Evolutionary conservation across 2,888 invertebrate genomes (phyloP).

Genomic region (Sarcophaga caerulescens): DNA sequence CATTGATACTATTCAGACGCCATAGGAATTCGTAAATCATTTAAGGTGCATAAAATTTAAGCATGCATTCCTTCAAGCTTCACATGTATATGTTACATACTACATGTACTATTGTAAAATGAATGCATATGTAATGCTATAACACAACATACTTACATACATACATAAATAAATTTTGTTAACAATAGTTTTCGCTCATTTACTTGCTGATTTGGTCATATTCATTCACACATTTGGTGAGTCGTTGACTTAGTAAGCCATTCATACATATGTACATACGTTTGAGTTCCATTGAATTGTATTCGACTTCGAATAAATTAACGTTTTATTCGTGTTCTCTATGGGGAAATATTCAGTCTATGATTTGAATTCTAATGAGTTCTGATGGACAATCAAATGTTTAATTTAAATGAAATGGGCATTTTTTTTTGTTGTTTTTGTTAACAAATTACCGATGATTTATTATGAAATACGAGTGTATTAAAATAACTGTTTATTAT

Average conservation of each 20-base stretch:
- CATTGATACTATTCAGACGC: too few species aligned
- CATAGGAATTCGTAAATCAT: too few species aligned
- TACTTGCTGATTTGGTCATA: background rate
- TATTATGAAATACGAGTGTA: slow-evolving; percentile 21
- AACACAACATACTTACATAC: too few species aligned
- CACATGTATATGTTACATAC: too few species aligned
- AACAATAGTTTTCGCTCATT: background rate
- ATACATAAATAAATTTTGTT: background rate
- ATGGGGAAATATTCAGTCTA: slow-evolving; percentile 46
- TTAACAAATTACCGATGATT: slow-evolving; percentile 61
- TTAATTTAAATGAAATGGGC: slow-evolving; percentile 5
- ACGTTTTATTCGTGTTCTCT: slow-evolving; percentile 55
- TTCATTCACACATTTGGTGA: background rate
- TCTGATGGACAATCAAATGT: slow-evolving; percentile 46
- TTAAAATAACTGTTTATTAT: slow-evolving; percentile 52
- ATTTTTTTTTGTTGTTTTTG: background rate
- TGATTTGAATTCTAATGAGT: slow-evolving; percentile 64
- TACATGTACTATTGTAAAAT: too few species aligned
- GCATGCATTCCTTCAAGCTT: too few species aligned
- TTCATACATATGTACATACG: slow-evolving; percentile 30
- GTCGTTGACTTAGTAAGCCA: background rate
- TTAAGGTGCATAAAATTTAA: too few species aligned
- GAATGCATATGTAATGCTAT: too few species aligned
- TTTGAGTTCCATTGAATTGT: slow-evolving; percentile 26
- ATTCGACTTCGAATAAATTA: slow-evolving; percentile 41